These are phyloP conservation scores for Scyliorhinus canicula DNA, from an alignment of 2,797 vertebrate species.

Conservation along the genomic window DNA sequence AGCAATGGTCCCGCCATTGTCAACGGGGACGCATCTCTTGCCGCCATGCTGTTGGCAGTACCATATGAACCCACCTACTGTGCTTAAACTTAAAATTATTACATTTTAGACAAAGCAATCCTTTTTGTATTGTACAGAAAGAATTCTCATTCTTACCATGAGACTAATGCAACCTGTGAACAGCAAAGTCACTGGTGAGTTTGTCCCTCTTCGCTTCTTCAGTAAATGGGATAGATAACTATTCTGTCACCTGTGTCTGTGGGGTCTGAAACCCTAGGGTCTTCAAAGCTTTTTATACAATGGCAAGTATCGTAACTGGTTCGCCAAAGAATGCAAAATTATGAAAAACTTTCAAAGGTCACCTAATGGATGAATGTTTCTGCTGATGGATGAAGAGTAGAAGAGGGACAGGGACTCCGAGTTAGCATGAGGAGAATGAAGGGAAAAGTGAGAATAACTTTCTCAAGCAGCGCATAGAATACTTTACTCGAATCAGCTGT, in stretches of 20 bases:
- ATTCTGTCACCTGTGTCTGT: background rate
- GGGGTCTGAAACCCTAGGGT: background rate
- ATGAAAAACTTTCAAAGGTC: background rate
- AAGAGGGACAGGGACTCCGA: background rate
- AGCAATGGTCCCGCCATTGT: no score
- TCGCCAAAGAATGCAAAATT: background rate
- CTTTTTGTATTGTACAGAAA: background rate
- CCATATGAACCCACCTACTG: no score
- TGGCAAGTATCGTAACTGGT: background rate
- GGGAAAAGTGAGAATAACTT: background rate
- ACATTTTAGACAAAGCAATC: background rate
- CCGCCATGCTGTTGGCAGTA: no score
- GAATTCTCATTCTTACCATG: background rate
- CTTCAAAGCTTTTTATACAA: background rate
- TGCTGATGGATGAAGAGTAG: background rate
- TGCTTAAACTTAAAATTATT: background rate
- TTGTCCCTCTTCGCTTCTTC: background rate
- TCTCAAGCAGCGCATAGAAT: background rate
- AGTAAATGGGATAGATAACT: background rate
- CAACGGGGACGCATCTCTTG: no score
- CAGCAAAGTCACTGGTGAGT: background rate
- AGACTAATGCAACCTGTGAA: background rate
- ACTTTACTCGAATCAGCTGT: background rate
- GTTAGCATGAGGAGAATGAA: background rate
- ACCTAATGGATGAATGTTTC: background rate